Percentiles rank a stretch among this genome's conserved stretches.
Conservation (phyloP, 2,888 invertebrate genomes). For the Iphiclides podalirius region DNA sequence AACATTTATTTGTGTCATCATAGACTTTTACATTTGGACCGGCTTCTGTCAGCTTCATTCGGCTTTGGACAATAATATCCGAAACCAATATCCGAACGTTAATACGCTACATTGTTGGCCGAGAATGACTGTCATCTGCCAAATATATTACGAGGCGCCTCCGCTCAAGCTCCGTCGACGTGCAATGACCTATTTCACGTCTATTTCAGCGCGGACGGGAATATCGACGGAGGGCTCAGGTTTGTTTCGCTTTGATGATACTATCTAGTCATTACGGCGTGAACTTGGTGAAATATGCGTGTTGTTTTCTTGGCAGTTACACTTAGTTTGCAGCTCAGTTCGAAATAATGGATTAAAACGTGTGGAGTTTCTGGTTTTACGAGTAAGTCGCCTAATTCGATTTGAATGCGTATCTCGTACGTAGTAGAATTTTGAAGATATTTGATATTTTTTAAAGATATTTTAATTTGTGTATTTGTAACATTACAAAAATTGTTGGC, state of each 20-base stretch:
- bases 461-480: too few species aligned
- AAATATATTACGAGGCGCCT: slow-evolving; percentile 24
- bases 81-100: slow-evolving; percentile 21
- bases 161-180: slow-evolving; percentile 23
- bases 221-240: slow-evolving; percentile 19
- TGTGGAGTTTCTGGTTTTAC: too few species aligned
- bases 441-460: too few species aligned
- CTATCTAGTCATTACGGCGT: slow-evolving; percentile 14
- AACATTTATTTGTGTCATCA: too few species aligned
- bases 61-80: slow-evolving; percentile 3
- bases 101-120: slow-evolving; percentile 21
- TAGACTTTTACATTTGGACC: too few species aligned
- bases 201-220: slow-evolving; percentile 29
- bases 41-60: neutral
- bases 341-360: too few species aligned
- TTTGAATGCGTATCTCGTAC: too few species aligned
- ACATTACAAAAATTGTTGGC: too few species aligned
- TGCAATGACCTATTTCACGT: slow-evolving; percentile 32
- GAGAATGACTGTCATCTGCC: slow-evolving; percentile 23
- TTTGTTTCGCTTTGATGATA: slow-evolving; percentile 24
- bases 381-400: too few species aligned
- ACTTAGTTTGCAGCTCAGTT: too few species aligned
- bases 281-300: neutral
- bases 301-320: neutral
- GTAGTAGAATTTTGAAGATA: too few species aligned